Conservation (phyloP, 2,113 vertebrate genomes). For the Aptenodytes patagonicus region DNA sequence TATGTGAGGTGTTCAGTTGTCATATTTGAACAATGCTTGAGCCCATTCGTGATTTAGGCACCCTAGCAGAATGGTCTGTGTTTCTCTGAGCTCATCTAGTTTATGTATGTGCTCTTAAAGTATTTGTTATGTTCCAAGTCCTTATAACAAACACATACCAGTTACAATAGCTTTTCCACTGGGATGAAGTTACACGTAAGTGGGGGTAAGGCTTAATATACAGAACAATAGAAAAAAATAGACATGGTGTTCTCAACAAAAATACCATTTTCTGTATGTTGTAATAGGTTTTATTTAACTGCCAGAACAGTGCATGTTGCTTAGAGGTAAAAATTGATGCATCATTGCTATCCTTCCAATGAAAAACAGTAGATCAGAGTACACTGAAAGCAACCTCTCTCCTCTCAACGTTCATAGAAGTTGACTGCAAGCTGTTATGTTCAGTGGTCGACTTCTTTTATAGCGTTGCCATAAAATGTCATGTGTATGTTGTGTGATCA, state of each 20-base stretch:
- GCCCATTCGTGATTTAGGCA: background rate
- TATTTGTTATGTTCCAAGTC: background rate
- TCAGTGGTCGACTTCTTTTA: background rate
- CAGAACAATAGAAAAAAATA: background rate
- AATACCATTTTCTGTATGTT: background rate
- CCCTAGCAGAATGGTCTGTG: background rate
- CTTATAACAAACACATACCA: background rate
- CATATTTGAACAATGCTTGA: background rate
- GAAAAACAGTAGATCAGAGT: background rate
- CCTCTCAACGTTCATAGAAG: fast-evolving
- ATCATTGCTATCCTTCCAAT: background rate
- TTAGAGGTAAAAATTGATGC: background rate
- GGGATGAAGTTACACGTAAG: background rate
- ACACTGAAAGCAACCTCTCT: background rate
- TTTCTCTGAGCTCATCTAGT: background rate
- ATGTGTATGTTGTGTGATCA: background rate
- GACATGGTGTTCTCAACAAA: background rate
- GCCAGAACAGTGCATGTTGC: background rate
- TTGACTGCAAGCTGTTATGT: background rate
- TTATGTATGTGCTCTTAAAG: background rate
- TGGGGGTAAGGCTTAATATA: background rate
- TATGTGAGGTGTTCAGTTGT: background rate
- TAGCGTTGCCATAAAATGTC: background rate
- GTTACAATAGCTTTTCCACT: background rate
- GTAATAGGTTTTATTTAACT: background rate